Base-by-base conservation (phyloP, 1,140 invertebrate genomes). In the Batillaria attramentaria region DNA sequence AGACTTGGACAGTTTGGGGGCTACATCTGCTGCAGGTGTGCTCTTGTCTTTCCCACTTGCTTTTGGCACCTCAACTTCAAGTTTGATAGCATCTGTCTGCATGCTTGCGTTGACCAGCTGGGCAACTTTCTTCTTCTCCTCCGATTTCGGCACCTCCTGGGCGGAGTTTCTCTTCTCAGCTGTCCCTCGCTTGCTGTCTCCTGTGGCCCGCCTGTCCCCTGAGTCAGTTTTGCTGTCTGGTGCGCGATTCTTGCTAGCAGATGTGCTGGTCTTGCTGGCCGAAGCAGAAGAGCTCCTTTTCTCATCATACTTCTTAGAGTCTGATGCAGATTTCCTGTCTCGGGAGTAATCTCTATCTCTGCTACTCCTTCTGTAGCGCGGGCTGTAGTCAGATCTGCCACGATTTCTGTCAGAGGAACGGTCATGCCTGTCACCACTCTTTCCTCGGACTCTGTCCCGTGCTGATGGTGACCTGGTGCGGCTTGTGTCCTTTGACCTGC, bases 271-370 rank as follows among this genome's bases (percentile, higher is more conserved):
- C n/a, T 65, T 35, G n/a, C n/a, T n/a, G n/a, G n/a, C n/a, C n/a
- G n/a, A n/a, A n/a, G n/a, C n/a, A n/a, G n/a, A n/a, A n/a, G n/a
- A n/a, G n/a, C n/a, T n/a, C n/a, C n/a, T n/a, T n/a, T n/a, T n/a
- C n/a, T n/a, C n/a, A n/a, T n/a, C n/a, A n/a, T n/a, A n/a, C n/a
- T n/a, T n/a, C n/a, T n/a, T n/a, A n/a, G n/a, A n/a, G n/a, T n/a
- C n/a, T n/a, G n/a, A n/a, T 35, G 62, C n/a, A 6, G 62, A 35
- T 70, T 70, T 70, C 24, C 24, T 70, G 41, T 70, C 68, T 70
- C 42, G 39, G 13, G 68, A 70, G 41, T 42, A 31, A n/a, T 20
- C 5, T 70, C 68, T 70, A 28, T 70, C 68, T 70, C 68, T 70
- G 68, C 42, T 70, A n/a, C 68, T 39, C 20, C 42, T 42, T 46